These are phyloP conservation scores for Hapalemur alaotrensis DNA, from an alignment of 2,797 vertebrate species.

Conservation along the genomic window DNA sequence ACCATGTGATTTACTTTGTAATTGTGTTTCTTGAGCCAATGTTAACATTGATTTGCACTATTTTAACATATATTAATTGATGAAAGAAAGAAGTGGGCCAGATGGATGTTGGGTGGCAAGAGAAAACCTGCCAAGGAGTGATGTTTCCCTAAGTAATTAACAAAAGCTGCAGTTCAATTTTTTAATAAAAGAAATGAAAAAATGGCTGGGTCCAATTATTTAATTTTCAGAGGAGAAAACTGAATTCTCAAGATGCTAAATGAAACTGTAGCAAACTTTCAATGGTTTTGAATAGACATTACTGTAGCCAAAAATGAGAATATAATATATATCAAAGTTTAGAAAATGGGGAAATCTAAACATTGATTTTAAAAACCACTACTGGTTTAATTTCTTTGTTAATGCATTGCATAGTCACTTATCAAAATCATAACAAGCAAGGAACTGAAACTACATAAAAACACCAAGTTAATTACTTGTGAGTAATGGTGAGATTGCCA, in stretches of 20 bases:
- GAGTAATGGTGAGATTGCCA: not conserved
- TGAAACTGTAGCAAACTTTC: not conserved
- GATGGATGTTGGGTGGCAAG: not conserved
- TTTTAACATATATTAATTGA: constrained; percentile 25
- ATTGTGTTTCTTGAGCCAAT: constrained; percentile 35
- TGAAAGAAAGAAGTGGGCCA: constrained; percentile 1
- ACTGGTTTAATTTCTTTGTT: not conserved
- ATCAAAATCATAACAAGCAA: not conserved
- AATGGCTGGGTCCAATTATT: not conserved
- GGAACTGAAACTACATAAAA: not conserved
- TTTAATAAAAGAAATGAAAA: constrained; percentile 40
- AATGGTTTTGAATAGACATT: not conserved
- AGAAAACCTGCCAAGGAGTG: constrained; percentile 4
- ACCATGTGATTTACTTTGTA: constrained; percentile 2
- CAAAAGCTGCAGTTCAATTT: not conserved
- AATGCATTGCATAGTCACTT: not conserved
- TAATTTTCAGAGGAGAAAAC: constrained; percentile 38
- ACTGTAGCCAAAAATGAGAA: not conserved
- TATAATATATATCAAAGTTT: not conserved
- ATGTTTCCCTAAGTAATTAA: constrained; percentile 25
- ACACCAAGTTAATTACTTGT: not conserved
- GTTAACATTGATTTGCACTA: constrained; percentile 29
- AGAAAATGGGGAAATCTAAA: not conserved
- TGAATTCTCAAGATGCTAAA: not conserved
- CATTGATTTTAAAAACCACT: not conserved